Evolutionary conservation across 2,113 vertebrate species (phyloP).

Genomic region (Taurulus bubalis): DNA sequence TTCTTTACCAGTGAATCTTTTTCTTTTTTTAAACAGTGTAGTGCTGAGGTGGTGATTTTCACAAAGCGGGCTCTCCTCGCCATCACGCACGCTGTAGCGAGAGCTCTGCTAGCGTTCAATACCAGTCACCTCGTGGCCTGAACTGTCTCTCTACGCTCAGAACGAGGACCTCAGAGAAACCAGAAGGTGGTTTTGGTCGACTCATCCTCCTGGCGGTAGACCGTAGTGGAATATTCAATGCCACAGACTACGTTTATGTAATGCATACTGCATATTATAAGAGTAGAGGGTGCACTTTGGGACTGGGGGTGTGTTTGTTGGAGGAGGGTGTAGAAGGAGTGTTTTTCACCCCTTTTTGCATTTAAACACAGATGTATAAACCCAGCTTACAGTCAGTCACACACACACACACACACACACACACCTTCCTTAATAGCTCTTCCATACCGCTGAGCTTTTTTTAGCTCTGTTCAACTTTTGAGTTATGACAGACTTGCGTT

Average conservation of each 20-base stretch:
- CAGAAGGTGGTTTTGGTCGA: slow-evolving; percentile 66
- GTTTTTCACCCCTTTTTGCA: slow-evolving; percentile 14
- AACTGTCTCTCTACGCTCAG: slow-evolving; percentile 69
- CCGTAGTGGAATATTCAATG: slow-evolving; percentile 44
- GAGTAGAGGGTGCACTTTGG: slow-evolving; percentile 43
- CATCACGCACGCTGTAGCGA: slow-evolving; percentile 59
- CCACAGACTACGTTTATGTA: slow-evolving; percentile 54
- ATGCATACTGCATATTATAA: slow-evolving; percentile 59
- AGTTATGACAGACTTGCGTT: slow-evolving; percentile 47
- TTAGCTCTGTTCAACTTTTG: slow-evolving; percentile 67
- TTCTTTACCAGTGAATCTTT: not conserved
- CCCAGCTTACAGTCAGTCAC: slow-evolving; percentile 7
- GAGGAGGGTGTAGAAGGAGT: not conserved
- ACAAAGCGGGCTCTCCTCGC: slow-evolving; percentile 36
- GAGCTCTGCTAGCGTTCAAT: slow-evolving; percentile 53
- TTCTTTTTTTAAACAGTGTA: not conserved
- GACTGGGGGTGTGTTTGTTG: slow-evolving; percentile 4
- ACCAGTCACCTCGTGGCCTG: slow-evolving; percentile 79
- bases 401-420: slow-evolving; percentile 23
- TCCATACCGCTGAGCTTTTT: slow-evolving; percentile 65
- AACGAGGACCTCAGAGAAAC: slow-evolving; percentile 70
- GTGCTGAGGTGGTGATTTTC: slow-evolving; percentile 1
- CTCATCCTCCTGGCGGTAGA: slow-evolving; percentile 50
- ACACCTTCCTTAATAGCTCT: slow-evolving; percentile 49
- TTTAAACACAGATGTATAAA: slow-evolving; percentile 25